Conservation (phyloP, 2,113 vertebrate genomes). For the Sitta europaea region DNA sequence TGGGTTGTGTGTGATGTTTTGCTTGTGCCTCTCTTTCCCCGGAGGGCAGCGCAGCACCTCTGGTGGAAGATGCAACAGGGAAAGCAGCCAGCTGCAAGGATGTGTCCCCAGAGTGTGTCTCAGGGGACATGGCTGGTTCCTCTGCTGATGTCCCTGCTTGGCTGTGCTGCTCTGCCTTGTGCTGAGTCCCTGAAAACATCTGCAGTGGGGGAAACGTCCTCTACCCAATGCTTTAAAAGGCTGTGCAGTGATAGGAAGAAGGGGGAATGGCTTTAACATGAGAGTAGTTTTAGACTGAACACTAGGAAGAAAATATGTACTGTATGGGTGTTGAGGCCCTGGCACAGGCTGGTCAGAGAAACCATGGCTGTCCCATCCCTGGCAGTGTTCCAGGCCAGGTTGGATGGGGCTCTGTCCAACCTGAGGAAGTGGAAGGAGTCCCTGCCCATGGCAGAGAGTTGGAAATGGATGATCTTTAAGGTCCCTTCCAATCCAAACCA, state of each 20-base stretch:
- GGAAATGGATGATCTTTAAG: background rate
- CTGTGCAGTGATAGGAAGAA: background rate
- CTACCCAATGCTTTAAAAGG: background rate
- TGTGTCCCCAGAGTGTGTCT: background rate
- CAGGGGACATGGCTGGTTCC: background rate
- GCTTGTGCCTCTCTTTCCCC: background rate
- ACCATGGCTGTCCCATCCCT: background rate
- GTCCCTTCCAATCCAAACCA: background rate
- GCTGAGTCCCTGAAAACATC: background rate
- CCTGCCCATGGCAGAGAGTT: background rate
- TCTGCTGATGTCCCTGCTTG: rapidly evolving
- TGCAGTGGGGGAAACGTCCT: background rate
- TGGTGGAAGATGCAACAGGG: background rate
- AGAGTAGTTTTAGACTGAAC: background rate
- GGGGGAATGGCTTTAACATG: background rate
- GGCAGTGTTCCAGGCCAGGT: background rate
- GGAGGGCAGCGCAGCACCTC: background rate
- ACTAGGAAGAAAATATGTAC: background rate
- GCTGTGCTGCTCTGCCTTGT: background rate
- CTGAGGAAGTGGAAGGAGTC: background rate
- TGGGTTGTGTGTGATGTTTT: background rate
- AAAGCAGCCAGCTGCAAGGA: background rate
- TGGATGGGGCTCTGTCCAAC: background rate
- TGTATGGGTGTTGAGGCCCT: background rate
- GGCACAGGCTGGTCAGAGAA: background rate